Evolutionary conservation across 2,113 vertebrate species (phyloP).

Genomic region (Zootoca vivipara): DNA sequence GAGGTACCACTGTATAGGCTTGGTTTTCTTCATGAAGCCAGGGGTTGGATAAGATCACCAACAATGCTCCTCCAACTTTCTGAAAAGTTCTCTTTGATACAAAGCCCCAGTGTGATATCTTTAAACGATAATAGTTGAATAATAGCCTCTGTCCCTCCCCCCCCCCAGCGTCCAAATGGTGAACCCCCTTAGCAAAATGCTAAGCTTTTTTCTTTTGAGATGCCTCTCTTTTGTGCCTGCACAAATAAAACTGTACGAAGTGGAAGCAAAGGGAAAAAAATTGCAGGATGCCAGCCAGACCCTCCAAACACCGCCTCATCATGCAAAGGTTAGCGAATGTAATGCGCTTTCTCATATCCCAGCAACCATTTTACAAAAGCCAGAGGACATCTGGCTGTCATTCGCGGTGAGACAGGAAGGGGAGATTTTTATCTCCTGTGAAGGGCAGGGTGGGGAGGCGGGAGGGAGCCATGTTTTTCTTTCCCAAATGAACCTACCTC

Average conservation of each 20-base stretch:
- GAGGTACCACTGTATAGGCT: too few relatives aligned
- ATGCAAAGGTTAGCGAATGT: slow-evolving; percentile 7
- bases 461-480: slow-evolving; percentile 11
- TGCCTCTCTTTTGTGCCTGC: not conserved
- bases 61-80: too few relatives aligned
- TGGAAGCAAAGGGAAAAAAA: not conserved
- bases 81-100: too few relatives aligned
- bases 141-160: not conserved
- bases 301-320: not conserved
- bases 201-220: not conserved
- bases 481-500: not conserved
- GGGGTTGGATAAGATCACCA: too few relatives aligned
- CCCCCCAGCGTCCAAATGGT: not conserved
- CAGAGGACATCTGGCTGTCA: not conserved
- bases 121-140: not conserved
- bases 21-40: too few relatives aligned
- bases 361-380: not conserved
- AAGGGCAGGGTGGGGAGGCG: not conserved
- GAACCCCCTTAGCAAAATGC: not conserved
- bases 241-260: not conserved
- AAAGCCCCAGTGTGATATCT: not conserved
- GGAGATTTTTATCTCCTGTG: not conserved
- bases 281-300: not conserved
- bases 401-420: not conserved
- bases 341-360: not conserved